Conservation (phyloP, 1,140 invertebrate species). For the Eupeodes corollae region DNA sequence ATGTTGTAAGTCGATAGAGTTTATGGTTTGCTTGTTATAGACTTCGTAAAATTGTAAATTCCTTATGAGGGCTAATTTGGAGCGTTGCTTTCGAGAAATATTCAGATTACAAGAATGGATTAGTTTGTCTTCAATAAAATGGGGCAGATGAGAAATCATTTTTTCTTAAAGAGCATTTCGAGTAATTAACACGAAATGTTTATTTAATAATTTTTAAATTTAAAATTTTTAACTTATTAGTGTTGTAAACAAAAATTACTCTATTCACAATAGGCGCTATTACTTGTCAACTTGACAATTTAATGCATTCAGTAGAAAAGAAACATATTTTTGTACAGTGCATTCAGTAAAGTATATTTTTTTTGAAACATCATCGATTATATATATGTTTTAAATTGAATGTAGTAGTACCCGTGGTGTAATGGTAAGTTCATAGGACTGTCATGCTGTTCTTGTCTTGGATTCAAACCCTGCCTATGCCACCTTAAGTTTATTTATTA, state of each 20-base stretch:
- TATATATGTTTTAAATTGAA: no score
- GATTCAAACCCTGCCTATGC: no score
- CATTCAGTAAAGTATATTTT: no score
- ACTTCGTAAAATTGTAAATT: slow-evolving; percentile 8
- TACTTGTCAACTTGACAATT: no score
- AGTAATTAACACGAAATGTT: neutral
- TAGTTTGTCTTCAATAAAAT: slow-evolving; percentile 1
- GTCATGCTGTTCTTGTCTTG: no score
- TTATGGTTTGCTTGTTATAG: slow-evolving; percentile 4
- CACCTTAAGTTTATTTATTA: no score
- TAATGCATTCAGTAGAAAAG: no score
- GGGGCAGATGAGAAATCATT: neutral
- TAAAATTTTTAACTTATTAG: neutral
- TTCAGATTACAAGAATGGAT: slow-evolving; percentile 1
- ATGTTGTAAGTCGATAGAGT: slow-evolving; percentile 1
- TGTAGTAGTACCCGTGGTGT: no score
- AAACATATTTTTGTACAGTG: no score
- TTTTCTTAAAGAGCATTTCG: neutral
- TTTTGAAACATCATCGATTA: no score
- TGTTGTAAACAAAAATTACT: neutral
- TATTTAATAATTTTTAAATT: neutral
- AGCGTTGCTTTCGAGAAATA: neutral
- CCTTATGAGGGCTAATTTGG: slow-evolving; percentile 2
- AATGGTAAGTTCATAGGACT: no score
- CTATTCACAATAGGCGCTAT: no score